Base-by-base conservation (phyloP, 2,888 invertebrate genomes). In the Cybosia mesomella region DNA sequence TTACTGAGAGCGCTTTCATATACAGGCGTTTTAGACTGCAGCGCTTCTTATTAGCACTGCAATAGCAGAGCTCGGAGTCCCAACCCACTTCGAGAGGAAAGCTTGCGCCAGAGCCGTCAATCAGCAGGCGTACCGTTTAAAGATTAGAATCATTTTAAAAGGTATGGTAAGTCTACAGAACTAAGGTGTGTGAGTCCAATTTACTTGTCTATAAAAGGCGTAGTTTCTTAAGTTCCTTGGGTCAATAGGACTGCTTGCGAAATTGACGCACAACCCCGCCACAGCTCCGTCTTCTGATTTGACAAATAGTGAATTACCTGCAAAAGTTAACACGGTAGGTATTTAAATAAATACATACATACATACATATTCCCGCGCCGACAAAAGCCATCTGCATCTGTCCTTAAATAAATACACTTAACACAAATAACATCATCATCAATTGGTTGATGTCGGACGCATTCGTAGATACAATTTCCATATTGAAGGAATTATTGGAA, bases 171-270 rank as follows among this genome's bases (percentile, higher is more conserved):
- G n/a, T n/a, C n/a, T n/a, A n/a, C n/a, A 28, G 18, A 57, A n/a
- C n/a, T n/a, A 9, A 7, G 1, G 1, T 24, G 43, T 8, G 3
- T 2, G 5, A 64, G 8, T 5, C 18, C 36, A 32, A 32, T 53
- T 70, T 73, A 93, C 94, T 85, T 94, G 94, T 83, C 94, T 81
- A 73, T 93, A 93, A 80, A 88, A 91, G 0, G 94, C 94, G 68
- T 89, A 94, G 59, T 87, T 86, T 18, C 91, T 81, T 32, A 94
- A 81, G 71, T 89, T 92, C 55, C 78, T 85, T 1, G 89, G 84
- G 73, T 94, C 94, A 11, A 88, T 81, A 0, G 86, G 87, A 68
- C 90, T 89, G 70, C 89, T 87, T 2, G 92, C 92, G 59, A 84
- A 91, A 72, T 88, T 89, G 15, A 95, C 84, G 73, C 93, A 93